Evolutionary conservation across 2,113 vertebrate species (phyloP), one percentile per base, ranked within the genome.

Genomic region (Crocuta crocuta): DNA sequence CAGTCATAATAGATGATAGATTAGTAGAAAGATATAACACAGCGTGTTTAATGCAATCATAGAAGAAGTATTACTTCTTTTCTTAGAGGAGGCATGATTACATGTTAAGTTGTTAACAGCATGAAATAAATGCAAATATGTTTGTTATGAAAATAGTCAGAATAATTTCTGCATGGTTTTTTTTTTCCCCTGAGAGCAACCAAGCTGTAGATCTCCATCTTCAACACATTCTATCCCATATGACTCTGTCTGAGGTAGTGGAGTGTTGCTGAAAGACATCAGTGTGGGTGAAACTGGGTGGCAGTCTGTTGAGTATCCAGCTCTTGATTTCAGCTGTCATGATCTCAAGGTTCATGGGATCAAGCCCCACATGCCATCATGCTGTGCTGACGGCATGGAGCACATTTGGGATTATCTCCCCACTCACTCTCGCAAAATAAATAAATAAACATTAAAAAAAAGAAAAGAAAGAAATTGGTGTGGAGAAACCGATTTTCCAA

Each of bases 61-160:
- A 91, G 80, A 82, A 92, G 91, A 97, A 96, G 94, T 28, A 89
- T 95, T 84, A 16, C 63, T 94, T 92, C 96, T 76, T 81, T 95
- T 73, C 97, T 94, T 93, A 92, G 82, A 85, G 92, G 98, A 98
- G 31, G 81, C 71, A 78, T 85, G 83, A 97, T 97, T 92, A 87
- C 0, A 1, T 28, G 79, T 94, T 97, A 95, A 50, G 96, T 97
- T 97, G 80, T 96, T 97, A 98, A 66, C 65, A 84, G 88, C 61
- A 11, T 65, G 94, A 97, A 98, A 98, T 97, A 95, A 97, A 97
- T 93, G 97, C 79, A 98, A 98, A 98, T 97, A 85, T 3, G 13
- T 96, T 98, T 97, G 83, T 82, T 97, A 63, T 91, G 90, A 82
- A 94, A 97, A 79, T 9, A 95, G 91, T 33, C 80, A 92, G 71